phyloP scores from a whole-genome alignment of 1,140 invertebrate genomes.

The Rhagoletis zephyria region DNA sequence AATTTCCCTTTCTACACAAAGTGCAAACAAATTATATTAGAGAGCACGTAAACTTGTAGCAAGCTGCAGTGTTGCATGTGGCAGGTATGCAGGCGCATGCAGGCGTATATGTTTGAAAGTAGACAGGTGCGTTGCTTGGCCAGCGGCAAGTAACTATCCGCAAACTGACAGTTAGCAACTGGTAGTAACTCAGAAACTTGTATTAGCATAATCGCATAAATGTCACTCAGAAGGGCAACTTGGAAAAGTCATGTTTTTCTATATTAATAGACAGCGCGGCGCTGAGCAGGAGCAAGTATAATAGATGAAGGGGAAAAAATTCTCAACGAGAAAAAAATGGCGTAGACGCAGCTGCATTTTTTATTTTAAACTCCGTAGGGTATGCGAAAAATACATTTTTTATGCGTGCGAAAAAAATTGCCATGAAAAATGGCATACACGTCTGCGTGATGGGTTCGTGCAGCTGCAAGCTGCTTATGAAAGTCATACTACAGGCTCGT shows the following conservation, averaged over 20 bases:
- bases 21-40: not conserved
- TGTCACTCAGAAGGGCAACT: constrained; percentile 48
- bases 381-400: not conserved
- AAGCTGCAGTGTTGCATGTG: constrained; percentile 31
- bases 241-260: constrained; percentile 39
- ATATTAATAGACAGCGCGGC: not conserved
- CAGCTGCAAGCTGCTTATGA: not conserved
- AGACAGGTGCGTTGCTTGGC: constrained; percentile 22
- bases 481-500: not conserved
- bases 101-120: not conserved
- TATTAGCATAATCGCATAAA: constrained; percentile 52
- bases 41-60: constrained; percentile 27
- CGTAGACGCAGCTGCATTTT: not conserved
- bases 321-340: too few species aligned
- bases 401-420: not conserved
- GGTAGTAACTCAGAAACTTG: constrained; percentile 27
- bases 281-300: not conserved
- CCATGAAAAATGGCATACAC: constrained; percentile 32
- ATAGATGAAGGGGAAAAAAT: not conserved
- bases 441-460: constrained; percentile 12
- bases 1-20: not conserved
- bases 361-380: not conserved
- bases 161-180: constrained; percentile 46
- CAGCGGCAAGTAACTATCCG: constrained; percentile 20
- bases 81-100: not conserved